Conservation (phyloP, 2,797 vertebrate species). For the Peromyscus eremicus region DNA sequence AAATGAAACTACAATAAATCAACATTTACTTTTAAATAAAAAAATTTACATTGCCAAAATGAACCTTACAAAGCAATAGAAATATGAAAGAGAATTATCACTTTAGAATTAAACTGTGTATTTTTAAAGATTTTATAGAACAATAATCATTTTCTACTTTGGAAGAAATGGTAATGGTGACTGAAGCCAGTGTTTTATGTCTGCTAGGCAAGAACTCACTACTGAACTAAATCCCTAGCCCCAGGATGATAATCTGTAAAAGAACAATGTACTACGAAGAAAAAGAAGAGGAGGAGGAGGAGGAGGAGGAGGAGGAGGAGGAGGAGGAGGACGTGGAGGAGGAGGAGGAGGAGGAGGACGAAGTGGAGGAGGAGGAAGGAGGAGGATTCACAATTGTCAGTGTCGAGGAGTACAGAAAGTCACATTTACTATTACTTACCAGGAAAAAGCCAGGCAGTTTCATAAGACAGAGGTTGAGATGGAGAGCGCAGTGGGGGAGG, state of each 20-base stretch:
- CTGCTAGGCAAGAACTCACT: not conserved
- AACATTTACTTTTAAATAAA: constrained; percentile 63
- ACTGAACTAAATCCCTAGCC: not conserved
- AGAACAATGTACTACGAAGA: not conserved
- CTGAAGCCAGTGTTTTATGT: not conserved
- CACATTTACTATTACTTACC: constrained; percentile 22
- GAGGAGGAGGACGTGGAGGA: too few relatives aligned
- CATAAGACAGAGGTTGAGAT: constrained; percentile 30
- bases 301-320: too few relatives aligned
- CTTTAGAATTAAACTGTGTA: constrained; percentile 48
- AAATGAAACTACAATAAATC: constrained; percentile 31
- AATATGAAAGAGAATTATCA: constrained; percentile 39
- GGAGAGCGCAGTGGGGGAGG: not conserved
- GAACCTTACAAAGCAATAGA: constrained; percentile 50
- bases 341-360: too few relatives aligned
- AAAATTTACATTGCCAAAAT: constrained; percentile 49
- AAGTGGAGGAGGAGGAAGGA: too few relatives aligned
- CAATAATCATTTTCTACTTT: not conserved
- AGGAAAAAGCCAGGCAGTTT: constrained; percentile 46
- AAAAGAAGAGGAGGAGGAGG: too few relatives aligned
- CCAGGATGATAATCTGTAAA: constrained; percentile 13
- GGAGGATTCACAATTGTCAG: constrained; percentile 21
- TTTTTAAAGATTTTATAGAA: constrained; percentile 51
- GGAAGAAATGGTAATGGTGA: not conserved
- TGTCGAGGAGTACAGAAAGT: constrained; percentile 14